phyloP scores from a whole-genome alignment of 2,888 invertebrate genomes.

The Chelonus formosanus region DNA sequence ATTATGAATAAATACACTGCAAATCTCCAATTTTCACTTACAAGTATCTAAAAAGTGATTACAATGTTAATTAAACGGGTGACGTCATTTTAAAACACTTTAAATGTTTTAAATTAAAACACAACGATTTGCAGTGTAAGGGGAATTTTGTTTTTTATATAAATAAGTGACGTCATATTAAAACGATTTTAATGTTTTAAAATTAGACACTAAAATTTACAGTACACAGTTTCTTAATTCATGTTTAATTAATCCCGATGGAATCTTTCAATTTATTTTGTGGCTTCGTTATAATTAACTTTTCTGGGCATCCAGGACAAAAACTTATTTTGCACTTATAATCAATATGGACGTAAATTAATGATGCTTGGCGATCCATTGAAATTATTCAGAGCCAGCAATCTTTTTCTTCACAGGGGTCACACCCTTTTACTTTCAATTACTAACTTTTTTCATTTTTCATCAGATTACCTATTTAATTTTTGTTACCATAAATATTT shows the following conservation, averaged over 20 bases:
- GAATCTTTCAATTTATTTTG: slow-evolving; percentile 22
- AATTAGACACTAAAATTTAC: too few species aligned
- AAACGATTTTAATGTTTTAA: too few species aligned
- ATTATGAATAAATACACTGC: too few species aligned
- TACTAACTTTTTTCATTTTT: slow-evolving; percentile 18
- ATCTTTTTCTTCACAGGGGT: slow-evolving; percentile 51
- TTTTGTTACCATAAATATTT: background rate
- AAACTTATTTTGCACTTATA: slow-evolving; percentile 21
- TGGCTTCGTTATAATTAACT: slow-evolving; percentile 17
- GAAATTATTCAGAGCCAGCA: slow-evolving; percentile 40
- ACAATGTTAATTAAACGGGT: too few species aligned
- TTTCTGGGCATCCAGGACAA: slow-evolving; percentile 17
- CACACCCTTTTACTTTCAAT: slow-evolving; percentile 29
- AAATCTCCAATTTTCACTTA: too few species aligned
- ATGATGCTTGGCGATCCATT: slow-evolving; percentile 38
- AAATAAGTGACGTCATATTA: too few species aligned
- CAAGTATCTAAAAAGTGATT: too few species aligned
- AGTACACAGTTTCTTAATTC: too few species aligned
- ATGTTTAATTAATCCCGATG: slow-evolving; percentile 15
- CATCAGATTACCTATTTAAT: background rate
- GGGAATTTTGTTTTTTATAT: too few species aligned
- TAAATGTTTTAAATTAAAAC: too few species aligned
- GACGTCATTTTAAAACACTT: too few species aligned
- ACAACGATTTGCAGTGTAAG: too few species aligned
- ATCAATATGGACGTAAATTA: slow-evolving; percentile 42